A percentile compares a stretch with the other conserved stretches of the same genome.
Conservation (phyloP, 2,797 vertebrate genomes). For the Dendrocincla tyrannina region DNA sequence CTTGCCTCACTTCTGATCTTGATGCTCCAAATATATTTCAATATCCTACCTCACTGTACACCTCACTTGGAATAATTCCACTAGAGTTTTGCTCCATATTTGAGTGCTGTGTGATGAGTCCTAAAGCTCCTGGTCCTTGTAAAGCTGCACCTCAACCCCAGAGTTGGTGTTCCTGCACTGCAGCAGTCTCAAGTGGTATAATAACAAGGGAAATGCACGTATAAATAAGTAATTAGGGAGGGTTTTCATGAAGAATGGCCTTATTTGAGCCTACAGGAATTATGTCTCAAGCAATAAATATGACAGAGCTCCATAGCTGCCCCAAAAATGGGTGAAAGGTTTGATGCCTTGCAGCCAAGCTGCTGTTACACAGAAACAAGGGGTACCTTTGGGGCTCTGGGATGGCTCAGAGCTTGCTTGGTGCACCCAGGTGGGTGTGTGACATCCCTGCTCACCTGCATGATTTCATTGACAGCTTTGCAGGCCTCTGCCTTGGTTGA, state of each 20-base stretch:
- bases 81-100: neutral
- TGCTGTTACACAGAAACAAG: neutral
- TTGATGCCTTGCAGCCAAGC: neutral
- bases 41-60: neutral
- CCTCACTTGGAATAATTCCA: neutral
- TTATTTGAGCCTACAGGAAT: neutral
- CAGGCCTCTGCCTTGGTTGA: constrained; percentile 88
- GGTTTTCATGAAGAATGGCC: neutral
- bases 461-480: constrained; percentile 89
- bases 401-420: neutral
- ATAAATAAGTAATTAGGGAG: neutral
- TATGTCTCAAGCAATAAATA: neutral
- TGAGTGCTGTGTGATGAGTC: neutral
- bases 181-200: neutral
- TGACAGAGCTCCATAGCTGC: neutral
- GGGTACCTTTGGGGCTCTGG: neutral
- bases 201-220: neutral
- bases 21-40: neutral
- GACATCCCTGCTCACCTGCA: constrained; percentile 82
- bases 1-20: neutral
- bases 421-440: neutral
- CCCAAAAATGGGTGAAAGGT: neutral
- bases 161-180: neutral
- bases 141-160: neutral
- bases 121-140: neutral